Conservation (phyloP, 2,888 invertebrate species). For the Sarcophaga rosellei region DNA sequence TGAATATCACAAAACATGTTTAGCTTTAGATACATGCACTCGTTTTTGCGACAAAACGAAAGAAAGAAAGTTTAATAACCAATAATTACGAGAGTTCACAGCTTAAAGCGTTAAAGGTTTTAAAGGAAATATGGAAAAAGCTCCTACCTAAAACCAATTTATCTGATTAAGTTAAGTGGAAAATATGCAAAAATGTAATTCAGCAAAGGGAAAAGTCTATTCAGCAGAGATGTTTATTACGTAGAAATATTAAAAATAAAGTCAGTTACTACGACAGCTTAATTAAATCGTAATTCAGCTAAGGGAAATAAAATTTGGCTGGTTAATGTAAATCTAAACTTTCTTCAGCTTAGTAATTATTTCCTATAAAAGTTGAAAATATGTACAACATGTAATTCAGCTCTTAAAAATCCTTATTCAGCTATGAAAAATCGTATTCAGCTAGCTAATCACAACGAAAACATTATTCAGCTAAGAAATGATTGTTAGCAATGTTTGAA, state of each 20-base stretch:
- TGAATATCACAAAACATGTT: constrained; percentile 35
- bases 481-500: too few relatives aligned
- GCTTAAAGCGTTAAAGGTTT: background rate
- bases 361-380: background rate
- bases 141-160: too few relatives aligned
- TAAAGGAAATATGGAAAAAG: background rate
- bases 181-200: background rate
- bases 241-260: background rate
- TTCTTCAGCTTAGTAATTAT: background rate
- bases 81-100: constrained; percentile 22
- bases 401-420: background rate
- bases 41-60: constrained; percentile 11
- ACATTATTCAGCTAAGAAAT: too few relatives aligned
- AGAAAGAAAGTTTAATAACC: constrained; percentile 31
- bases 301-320: background rate
- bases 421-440: background rate
- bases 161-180: too few relatives aligned
- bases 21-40: background rate
- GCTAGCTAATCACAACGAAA: background rate
- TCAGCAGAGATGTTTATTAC: background rate
- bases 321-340: background rate
- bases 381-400: background rate
- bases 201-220: too few relatives aligned
- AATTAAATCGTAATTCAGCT: background rate
- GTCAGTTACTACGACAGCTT: background rate